phyloP scores from a whole-genome alignment of 2,113 vertebrate genomes.

The Hemiprocne comata region DNA sequence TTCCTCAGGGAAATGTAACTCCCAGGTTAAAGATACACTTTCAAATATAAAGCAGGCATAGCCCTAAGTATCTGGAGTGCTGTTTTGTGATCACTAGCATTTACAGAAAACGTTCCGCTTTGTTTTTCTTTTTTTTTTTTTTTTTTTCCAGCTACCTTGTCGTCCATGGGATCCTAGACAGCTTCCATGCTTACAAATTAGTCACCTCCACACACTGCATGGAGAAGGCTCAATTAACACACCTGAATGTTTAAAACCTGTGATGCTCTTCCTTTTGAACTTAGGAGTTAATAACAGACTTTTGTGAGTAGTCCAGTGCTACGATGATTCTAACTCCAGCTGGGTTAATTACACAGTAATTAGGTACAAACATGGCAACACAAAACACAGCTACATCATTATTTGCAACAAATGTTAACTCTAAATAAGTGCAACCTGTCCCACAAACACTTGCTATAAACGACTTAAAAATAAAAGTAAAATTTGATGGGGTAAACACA shows the following conservation, averaged over 20 bases:
- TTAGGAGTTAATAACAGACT: constrained; percentile 54
- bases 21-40: not conserved
- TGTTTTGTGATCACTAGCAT: not conserved
- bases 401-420: constrained; percentile 94
- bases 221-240: constrained; percentile 13
- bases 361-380: constrained; percentile 91
- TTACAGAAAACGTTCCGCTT: not conserved
- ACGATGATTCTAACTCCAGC: constrained; percentile 64
- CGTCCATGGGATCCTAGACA: not conserved
- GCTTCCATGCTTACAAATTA: not conserved
- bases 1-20: not conserved
- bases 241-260: constrained; percentile 12
- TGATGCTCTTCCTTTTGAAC: not conserved
- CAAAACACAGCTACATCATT: constrained; percentile 90
- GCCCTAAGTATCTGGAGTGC: not conserved
- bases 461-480: constrained; percentile 80
- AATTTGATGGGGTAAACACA: constrained; percentile 87
- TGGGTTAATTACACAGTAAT: constrained; percentile 81
- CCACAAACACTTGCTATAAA: constrained; percentile 81
- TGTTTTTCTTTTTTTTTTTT: not conserved
- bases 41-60: not conserved
- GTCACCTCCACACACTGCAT: not conserved
- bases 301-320: constrained; percentile 61
- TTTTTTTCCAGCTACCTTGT: not conserved
- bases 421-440: constrained; percentile 95